A percentile compares a stretch with the other conserved stretches of the same genome.
These are phyloP conservation scores for Oxystoma pomonae DNA, from an alignment of 2,888 invertebrate genomes.

Conservation along the genomic window DNA sequence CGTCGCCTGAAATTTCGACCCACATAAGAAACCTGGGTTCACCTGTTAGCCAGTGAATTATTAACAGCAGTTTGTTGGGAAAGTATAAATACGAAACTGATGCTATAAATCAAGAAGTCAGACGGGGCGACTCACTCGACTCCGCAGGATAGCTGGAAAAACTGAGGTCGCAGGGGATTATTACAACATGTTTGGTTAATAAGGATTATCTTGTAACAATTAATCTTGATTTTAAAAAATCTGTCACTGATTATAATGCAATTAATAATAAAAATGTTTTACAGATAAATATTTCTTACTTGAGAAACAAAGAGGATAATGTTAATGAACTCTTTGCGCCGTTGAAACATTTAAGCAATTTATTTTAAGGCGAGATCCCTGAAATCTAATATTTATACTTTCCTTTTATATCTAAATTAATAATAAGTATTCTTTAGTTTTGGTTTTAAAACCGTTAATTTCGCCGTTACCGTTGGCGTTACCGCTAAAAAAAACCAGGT, in stretches of 20 bases:
- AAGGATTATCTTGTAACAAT: neutral
- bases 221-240: neutral
- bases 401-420: no score
- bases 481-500: no score
- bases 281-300: neutral
- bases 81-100: slow-evolving; percentile 42
- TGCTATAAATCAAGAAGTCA: slow-evolving; percentile 39
- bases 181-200: neutral
- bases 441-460: no score
- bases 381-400: no score
- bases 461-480: no score
- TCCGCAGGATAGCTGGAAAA: slow-evolving; percentile 1
- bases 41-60: slow-evolving; percentile 14
- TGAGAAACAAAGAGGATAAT: neutral
- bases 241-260: neutral
- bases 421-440: no score
- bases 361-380: no score
- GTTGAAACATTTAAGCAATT: neutral
- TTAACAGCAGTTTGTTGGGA: slow-evolving; percentile 10
- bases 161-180: neutral
- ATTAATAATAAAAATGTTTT: neutral
- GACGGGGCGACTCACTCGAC: slow-evolving; percentile 2
- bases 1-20: neutral
- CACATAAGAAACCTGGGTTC: neutral
- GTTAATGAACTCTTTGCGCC: neutral